Conservation (phyloP, 2,888 invertebrate genomes). For the Luperina testacea region DNA sequence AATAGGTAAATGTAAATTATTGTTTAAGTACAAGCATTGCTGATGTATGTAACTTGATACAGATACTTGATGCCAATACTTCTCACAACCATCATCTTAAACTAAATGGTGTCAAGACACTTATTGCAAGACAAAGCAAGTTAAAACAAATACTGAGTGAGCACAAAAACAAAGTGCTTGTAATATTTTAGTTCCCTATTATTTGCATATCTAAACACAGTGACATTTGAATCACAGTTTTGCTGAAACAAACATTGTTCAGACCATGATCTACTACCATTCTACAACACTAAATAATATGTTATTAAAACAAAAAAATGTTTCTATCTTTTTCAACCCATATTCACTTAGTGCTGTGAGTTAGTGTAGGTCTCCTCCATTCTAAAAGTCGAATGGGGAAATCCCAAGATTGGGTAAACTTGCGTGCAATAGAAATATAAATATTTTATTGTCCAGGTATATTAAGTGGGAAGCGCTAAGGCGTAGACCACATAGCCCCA, state of each 20-base stretch:
- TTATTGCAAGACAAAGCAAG: background rate
- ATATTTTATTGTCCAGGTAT: too few relatives aligned
- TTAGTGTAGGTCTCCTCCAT: background rate
- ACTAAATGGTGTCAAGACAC: background rate
- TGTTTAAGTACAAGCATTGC: background rate
- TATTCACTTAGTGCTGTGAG: background rate
- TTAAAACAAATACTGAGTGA: background rate
- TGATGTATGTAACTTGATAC: background rate
- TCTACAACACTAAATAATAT: too few relatives aligned
- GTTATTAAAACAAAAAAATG: too few relatives aligned
- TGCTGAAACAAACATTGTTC: too few relatives aligned
- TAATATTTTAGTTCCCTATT: background rate
- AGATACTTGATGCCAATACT: background rate
- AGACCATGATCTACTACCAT: too few relatives aligned
- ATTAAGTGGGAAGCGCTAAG: too few relatives aligned
- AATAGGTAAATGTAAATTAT: too few relatives aligned
- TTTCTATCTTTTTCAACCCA: background rate
- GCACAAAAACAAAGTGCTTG: background rate
- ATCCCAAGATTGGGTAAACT: background rate
- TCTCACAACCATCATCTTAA: background rate
- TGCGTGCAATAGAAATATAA: background rate
- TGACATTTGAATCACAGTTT: too few relatives aligned
- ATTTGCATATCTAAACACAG: background rate
- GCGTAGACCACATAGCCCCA: too few relatives aligned
- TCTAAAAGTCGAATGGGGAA: background rate